Evolutionary conservation across 2,113 vertebrate species (phyloP).

Genomic region (Dipodomys spectabilis): DNA sequence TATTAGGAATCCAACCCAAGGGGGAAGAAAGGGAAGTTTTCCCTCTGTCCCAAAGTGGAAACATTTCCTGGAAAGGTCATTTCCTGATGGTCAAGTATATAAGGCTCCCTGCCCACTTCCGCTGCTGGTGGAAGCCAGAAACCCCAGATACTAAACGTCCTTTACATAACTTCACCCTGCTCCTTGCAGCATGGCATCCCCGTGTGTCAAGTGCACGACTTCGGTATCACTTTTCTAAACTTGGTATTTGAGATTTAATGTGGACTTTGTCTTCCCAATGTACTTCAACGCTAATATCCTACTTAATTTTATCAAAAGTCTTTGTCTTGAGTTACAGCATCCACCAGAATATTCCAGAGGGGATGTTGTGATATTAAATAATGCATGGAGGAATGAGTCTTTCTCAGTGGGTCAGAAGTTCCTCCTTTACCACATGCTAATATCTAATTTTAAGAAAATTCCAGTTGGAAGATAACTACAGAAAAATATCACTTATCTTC

Average conservation of each 20-base stretch:
- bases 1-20: background rate
- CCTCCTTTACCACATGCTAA: slow-evolving; percentile 24
- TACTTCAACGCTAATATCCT: slow-evolving; percentile 19
- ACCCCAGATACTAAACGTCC: background rate
- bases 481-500: background rate
- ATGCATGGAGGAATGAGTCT: slow-evolving; percentile 31
- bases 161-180: background rate
- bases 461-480: slow-evolving; percentile 22
- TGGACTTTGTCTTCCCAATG: slow-evolving; percentile 11
- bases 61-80: background rate
- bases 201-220: background rate
- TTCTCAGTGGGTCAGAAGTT: slow-evolving; percentile 23
- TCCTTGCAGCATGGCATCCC: background rate
- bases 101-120: background rate
- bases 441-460: slow-evolving; percentile 46
- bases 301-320: slow-evolving; percentile 49
- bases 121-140: background rate
- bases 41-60: background rate
- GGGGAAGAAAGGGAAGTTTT: background rate
- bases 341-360: slow-evolving; percentile 26
- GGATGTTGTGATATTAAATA: slow-evolving; percentile 40
- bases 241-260: background rate
- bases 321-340: slow-evolving; percentile 52
- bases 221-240: background rate
- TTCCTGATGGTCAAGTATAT: background rate